phyloP scores from a whole-genome alignment of 2,888 invertebrate genomes.

The Habrosyne pyritoides region DNA sequence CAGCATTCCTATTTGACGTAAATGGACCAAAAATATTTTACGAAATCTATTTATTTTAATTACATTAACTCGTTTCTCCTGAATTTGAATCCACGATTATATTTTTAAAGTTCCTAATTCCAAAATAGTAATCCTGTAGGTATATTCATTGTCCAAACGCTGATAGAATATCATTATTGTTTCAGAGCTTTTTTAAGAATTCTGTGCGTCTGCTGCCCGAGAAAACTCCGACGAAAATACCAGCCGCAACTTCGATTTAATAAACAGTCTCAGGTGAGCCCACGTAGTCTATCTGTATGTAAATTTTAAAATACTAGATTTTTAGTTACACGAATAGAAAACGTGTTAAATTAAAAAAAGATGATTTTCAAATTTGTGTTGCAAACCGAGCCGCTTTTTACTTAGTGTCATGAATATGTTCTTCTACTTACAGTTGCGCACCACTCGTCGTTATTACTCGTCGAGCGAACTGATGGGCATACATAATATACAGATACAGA shows the following conservation, averaged over 20 bases:
- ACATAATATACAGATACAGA: no score
- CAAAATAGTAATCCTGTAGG: neutral
- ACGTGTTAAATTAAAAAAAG: neutral
- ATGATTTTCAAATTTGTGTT: slow-evolving; percentile 22
- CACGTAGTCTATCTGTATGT: neutral
- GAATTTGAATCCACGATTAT: no score
- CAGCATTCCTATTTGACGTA: no score
- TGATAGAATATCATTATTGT: slow-evolving; percentile 47
- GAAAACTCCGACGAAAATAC: slow-evolving; percentile 91
- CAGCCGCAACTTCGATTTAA: slow-evolving; percentile 92
- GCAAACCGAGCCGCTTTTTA: slow-evolving; percentile 35
- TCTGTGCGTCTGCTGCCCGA: slow-evolving; percentile 94
- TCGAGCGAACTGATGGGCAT: slow-evolving; percentile 90
- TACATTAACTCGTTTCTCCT: no score
- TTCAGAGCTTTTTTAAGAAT: slow-evolving; percentile 96
- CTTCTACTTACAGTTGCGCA: slow-evolving; percentile 88
- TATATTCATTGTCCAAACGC: no score
- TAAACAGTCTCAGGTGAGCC: slow-evolving; percentile 89
- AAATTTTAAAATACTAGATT: slow-evolving; percentile 5
- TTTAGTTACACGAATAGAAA: neutral
- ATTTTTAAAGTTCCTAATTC: no score
- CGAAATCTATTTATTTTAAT: no score
- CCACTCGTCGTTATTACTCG: slow-evolving; percentile 89
- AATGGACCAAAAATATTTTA: no score
- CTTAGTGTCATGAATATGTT: slow-evolving; percentile 53